phyloP scores from a whole-genome alignment of 1,140 invertebrate genomes.

The Diplogasteroides magnus region DNA sequence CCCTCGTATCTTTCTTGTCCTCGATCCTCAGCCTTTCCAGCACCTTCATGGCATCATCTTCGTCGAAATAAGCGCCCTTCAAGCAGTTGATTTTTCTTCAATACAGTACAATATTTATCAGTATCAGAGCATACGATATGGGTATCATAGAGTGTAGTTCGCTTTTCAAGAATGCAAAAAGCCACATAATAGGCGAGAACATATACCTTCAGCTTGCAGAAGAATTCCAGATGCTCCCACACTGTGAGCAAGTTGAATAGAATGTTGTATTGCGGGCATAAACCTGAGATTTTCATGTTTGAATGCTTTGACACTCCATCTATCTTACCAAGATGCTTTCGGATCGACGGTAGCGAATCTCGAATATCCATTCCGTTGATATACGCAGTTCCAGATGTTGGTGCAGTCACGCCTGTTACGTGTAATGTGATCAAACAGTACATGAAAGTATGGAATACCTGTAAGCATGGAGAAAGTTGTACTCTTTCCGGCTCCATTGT shows the following conservation, averaged over 20 bases:
- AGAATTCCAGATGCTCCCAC: slow-evolving; percentile 80
- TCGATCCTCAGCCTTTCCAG: slow-evolving; percentile 46
- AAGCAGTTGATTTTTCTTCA: neutral
- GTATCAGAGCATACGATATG: too few species aligned
- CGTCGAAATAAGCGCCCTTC: slow-evolving; percentile 30
- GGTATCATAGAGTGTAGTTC: too few species aligned
- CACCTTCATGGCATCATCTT: slow-evolving; percentile 38
- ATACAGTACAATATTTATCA: slow-evolving; percentile 3
- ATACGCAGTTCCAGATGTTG: slow-evolving; percentile 40
- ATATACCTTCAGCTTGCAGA: slow-evolving; percentile 60
- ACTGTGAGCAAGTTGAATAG: slow-evolving; percentile 86
- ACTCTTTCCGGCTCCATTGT: slow-evolving; percentile 65
- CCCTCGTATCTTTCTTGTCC: slow-evolving; percentile 65
- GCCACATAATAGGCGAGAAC: too few species aligned
- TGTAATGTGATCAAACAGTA: neutral
- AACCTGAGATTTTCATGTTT: slow-evolving; percentile 58
- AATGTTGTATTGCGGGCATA: slow-evolving; percentile 92
- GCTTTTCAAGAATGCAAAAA: too few species aligned
- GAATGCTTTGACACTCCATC: neutral
- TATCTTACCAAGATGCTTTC: slow-evolving; percentile 42
- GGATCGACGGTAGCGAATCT: slow-evolving; percentile 32
- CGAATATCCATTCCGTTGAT: slow-evolving; percentile 41
- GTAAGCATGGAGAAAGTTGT: slow-evolving; percentile 62
- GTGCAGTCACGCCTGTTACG: slow-evolving; percentile 29
- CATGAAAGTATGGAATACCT: slow-evolving; percentile 20